Conservation (phyloP, 2,797 vertebrate genomes). For the Pristis pectinata region DNA sequence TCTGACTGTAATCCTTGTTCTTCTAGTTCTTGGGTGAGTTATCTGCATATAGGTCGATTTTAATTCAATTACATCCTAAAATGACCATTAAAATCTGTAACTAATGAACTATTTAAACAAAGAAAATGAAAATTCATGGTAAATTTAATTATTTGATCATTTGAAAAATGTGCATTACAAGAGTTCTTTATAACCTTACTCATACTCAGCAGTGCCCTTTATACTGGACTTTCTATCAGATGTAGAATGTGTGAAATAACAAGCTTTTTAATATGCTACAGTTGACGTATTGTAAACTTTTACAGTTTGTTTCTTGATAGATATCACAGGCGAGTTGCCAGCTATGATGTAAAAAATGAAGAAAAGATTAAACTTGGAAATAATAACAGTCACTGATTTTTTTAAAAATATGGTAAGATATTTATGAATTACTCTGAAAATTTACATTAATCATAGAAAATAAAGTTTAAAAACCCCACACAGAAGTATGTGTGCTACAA, state of each 20-base stretch:
- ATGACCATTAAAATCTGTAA: not conserved
- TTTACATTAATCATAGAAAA: not conserved
- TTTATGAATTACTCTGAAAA: not conserved
- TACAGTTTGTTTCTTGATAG: constrained; percentile 52
- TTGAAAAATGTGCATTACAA: constrained; percentile 8
- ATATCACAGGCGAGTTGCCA: constrained; percentile 86
- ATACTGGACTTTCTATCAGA: not conserved
- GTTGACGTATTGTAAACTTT: not conserved
- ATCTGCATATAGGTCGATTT: not conserved
- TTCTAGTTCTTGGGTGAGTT: constrained; percentile 82
- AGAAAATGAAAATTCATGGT: not conserved
- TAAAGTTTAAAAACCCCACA: not conserved
- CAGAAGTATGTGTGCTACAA: not conserved
- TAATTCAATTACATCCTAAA: not conserved
- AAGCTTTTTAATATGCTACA: not conserved
- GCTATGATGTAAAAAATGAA: constrained; percentile 87
- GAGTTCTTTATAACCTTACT: not conserved
- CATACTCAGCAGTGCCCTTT: not conserved
- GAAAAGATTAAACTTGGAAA: constrained; percentile 91
- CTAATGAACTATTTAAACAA: not conserved
- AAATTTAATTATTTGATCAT: not conserved
- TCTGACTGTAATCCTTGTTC: constrained; percentile 79
- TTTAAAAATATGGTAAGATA: constrained; percentile 16
- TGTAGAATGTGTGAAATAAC: not conserved
- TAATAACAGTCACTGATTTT: constrained; percentile 68